Base-by-base conservation (phyloP, 1,140 invertebrate genomes). In the Sycophaga agraensis region DNA sequence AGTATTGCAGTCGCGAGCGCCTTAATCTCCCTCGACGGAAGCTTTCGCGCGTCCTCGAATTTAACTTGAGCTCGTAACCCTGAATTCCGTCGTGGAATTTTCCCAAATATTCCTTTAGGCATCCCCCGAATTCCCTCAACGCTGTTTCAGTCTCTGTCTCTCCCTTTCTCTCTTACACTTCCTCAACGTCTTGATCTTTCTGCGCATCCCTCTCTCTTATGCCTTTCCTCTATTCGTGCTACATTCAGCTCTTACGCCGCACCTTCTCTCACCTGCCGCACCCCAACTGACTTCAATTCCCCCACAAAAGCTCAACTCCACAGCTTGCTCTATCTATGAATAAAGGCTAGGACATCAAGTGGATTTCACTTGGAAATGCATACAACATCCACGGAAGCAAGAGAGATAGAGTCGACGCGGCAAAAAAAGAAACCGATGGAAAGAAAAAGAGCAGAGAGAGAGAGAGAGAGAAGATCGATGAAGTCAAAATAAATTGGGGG, bases 21-120 rank as follows among this genome's bases (percentile, higher is more conserved):
- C 26, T 49, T 49, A 49, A 49, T 49, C 46, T 49, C 26, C 26
- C 46, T 49, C 46, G 46, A 49, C 46, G 46, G 46, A 4, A 49
- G 46, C 24, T 49, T 49, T 49, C 22, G n/a, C 46, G 46, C 46
- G n/a, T 49, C 46, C 26, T 49, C 46, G 46, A 49, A 49, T 49
- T 49, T 49, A 49, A 49, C 46, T 49, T 49, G 26, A 49, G 26
- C 46, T 49, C 46, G 46, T 49, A 49, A 49, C 46, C 46, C 46
- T 49, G 46, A 49, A 49, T 49, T 49, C 46, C 46, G 14, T 16
- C 46, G 46, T 12, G 24, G 46, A 24, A 31, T 49, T 49, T 49
- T 49, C 22, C 46, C 26, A 21, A 49, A 49, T 49, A 49, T 49
- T 49, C 31, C n/a, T n/a, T n/a, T n/a, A n/a, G n/a, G n/a, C n/a